Evolutionary conservation across 2,888 invertebrate genomes (phyloP).

Genomic region (Chaetogeoica ovagalla): DNA sequence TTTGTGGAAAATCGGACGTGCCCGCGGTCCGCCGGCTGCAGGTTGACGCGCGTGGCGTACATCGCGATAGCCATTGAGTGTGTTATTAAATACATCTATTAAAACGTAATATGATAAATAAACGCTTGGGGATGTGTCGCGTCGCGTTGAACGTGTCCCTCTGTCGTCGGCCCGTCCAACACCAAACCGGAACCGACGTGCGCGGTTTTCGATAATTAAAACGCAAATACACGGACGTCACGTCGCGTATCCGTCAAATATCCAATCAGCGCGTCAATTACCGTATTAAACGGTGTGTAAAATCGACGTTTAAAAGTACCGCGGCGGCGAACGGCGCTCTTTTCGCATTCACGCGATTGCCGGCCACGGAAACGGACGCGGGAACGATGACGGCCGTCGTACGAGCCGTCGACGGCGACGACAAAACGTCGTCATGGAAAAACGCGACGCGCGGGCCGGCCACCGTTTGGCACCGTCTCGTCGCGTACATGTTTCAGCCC

Average conservation of each 20-base stretch:
- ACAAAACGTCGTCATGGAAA: not conserved
- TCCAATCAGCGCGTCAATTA: not conserved
- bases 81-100: too few species aligned
- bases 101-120: too few species aligned
- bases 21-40: too few species aligned
- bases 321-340: too few species aligned
- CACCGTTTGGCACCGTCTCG: slow-evolving; percentile 10
- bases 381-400: not conserved
- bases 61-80: too few species aligned
- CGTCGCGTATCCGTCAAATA: not conserved
- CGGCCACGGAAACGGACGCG: slow-evolving; percentile 27
- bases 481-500: slow-evolving; percentile 64
- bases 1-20: too few species aligned
- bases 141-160: too few species aligned
- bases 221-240: not conserved
- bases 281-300: slow-evolving; percentile 15
- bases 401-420: not conserved
- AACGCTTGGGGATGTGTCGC: too few species aligned
- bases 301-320: not conserved
- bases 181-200: not conserved
- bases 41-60: too few species aligned
- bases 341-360: not conserved
- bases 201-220: slow-evolving; percentile 14
- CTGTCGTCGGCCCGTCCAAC: not conserved
- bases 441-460: not conserved